Evolutionary conservation across 64 coral and sea anemone species (phyloP).

Genomic region (Pocillopora verrucosa): DNA sequence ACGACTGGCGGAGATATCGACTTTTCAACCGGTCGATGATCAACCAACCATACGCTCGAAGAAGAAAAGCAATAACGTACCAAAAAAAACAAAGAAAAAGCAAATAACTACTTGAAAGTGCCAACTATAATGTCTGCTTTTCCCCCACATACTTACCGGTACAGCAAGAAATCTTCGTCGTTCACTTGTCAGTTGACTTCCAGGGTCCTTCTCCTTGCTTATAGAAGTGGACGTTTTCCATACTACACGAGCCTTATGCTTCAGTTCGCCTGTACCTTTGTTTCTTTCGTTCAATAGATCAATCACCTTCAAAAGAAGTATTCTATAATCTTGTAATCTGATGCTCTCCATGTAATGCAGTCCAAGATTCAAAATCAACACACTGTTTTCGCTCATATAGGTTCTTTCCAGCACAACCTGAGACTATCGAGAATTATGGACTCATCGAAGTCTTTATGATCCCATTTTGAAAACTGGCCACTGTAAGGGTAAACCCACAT

Average conservation of each 20-base stretch:
- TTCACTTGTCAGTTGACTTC: constrained; percentile 51
- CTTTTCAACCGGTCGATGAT: no score
- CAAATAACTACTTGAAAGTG: background rate
- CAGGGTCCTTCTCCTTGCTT: constrained; percentile 84
- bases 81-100: no score
- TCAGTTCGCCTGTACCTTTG: constrained; percentile 2
- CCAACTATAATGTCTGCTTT: background rate
- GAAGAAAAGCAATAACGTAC: no score
- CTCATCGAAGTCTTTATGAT: constrained; percentile 81
- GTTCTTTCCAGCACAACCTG: constrained; percentile 39
- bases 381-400: constrained; percentile 76
- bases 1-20: no score
- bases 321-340: constrained; percentile 55
- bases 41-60: no score
- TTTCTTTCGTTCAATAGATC: constrained; percentile 40
- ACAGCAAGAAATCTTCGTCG: constrained; percentile 72
- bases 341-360: constrained; percentile 72
- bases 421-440: constrained; percentile 50
- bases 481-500: constrained; percentile 83
- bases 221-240: constrained; percentile 91
- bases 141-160: constrained; percentile 61
- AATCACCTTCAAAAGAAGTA: constrained; percentile 59
- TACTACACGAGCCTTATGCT: constrained; percentile 60
- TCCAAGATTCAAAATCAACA: constrained; percentile 84
- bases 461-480: constrained; percentile 32